Evolutionary conservation across 2,113 vertebrate genomes (phyloP), one percentile per base, ranked within the genome.

Genomic region (Nettapus auritus): DNA sequence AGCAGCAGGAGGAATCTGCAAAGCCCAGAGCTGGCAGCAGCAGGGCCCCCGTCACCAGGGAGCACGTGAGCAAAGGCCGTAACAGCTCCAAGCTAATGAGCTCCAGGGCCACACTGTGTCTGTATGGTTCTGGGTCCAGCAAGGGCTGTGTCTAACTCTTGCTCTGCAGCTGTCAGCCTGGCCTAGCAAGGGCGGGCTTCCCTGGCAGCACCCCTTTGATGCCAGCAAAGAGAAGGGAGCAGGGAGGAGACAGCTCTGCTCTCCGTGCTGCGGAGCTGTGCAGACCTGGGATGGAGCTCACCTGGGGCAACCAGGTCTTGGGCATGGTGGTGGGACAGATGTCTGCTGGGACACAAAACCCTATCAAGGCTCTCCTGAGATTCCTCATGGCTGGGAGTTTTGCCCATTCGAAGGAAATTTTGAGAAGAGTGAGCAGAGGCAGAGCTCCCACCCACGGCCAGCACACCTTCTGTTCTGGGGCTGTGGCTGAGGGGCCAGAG

Each of bases 131-230:
- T 36, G 73, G n/a, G 23, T 57, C 36, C 0, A 0, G 31, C 42
- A 31, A 46, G 34, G 40, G 6, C 34, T 34, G 50, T 9, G 18
- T 5, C 0, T 3, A 57, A 9, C 20, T 31, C n/a, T 38, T 44
- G 42, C 8, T 11, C 48, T 26, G 8, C 4, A 9, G 7, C 22
- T 2, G 9, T 8, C 34, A 15, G 18, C 26, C 71, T 71, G 53
- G 48, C 18, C 1, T 0, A 33, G 22, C 29, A 33, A 0, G 3
- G 63, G 1, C 23, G 1, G 5, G 2, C 34, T n/a, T 68, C 68
- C 69, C 55, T 64, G 50, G 21, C 59, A 69, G 36, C 8, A 12
- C 31, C 59, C 67, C 40, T 71, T 18, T 10, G 6, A 8, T 36
- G 82, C 57, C 22, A 34, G 55, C 5, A 6, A 55, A 38, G 67